phyloP scores from a whole-genome alignment of 2,797 vertebrate species.

The Cottoperca gobio region DNA sequence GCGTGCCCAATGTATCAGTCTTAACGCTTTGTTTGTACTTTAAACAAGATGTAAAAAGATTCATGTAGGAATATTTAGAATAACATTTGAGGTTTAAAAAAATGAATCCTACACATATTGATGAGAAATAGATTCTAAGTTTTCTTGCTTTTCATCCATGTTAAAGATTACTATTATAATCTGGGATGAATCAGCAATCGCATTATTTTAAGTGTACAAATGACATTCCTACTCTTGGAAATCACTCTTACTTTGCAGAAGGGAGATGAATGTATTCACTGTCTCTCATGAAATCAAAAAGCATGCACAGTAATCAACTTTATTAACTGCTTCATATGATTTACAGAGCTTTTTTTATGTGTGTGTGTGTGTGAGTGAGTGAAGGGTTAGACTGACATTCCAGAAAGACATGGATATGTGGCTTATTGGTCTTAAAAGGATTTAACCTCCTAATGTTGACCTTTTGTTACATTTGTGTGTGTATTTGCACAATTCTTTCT shows the following conservation, averaged over 20 bases:
- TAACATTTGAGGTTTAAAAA: slow-evolving; percentile 6
- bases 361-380: neutral
- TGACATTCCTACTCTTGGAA: slow-evolving; percentile 36
- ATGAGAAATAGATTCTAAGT: slow-evolving; percentile 9
- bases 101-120: neutral
- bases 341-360: slow-evolving; percentile 22
- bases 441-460: slow-evolving; percentile 36
- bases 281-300: slow-evolving; percentile 35
- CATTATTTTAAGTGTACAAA: neutral
- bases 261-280: slow-evolving; percentile 70
- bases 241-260: slow-evolving; percentile 31
- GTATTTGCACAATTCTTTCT: slow-evolving; percentile 69
- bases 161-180: slow-evolving; percentile 10
- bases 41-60: slow-evolving; percentile 12
- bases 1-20: neutral
- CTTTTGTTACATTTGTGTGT: slow-evolving; percentile 52
- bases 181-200: neutral
- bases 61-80: slow-evolving; percentile 17
- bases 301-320: slow-evolving; percentile 18
- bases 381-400: slow-evolving; percentile 56
- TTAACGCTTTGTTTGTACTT: slow-evolving; percentile 20
- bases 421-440: slow-evolving; percentile 28
- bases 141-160: slow-evolving; percentile 6
- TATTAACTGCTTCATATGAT: slow-evolving; percentile 30
- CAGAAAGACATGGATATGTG: slow-evolving; percentile 33